Conservation (phyloP, 2,797 vertebrate species). For the Diplodus sargus region DNA sequence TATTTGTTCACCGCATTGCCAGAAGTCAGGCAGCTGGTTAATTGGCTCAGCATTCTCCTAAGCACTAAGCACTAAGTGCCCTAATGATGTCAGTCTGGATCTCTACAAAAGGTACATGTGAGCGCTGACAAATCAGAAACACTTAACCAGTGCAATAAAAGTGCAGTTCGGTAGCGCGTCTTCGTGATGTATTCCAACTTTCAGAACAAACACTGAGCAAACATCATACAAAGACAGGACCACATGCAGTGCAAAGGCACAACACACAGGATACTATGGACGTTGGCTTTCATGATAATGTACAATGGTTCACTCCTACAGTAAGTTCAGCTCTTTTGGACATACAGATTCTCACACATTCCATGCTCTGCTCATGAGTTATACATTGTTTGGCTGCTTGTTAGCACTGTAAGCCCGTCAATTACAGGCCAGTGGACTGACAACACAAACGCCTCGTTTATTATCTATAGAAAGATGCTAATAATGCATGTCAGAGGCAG, state of each 20-base stretch:
- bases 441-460: slow-evolving; percentile 48
- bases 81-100: slow-evolving; percentile 73
- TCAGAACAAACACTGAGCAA: slow-evolving; percentile 15
- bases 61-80: slow-evolving; percentile 55
- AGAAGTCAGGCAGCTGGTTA: slow-evolving; percentile 74
- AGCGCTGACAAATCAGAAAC: slow-evolving; percentile 56
- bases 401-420: slow-evolving; percentile 24
- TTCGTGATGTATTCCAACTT: slow-evolving; percentile 1
- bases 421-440: slow-evolving; percentile 28
- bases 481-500: slow-evolving; percentile 41
- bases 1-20: slow-evolving; percentile 74
- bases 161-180: neutral
- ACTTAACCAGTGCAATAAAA: slow-evolving; percentile 35
- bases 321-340: slow-evolving; percentile 9
- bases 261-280: neutral
- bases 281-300: neutral
- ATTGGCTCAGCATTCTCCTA: slow-evolving; percentile 76
- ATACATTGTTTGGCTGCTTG: slow-evolving; percentile 28
- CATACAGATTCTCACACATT: slow-evolving; percentile 19
- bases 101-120: slow-evolving; percentile 50
- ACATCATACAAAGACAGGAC: neutral
- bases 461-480: slow-evolving; percentile 42
- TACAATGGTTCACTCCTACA: neutral
- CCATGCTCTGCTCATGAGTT: slow-evolving; percentile 8
- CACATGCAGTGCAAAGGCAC: neutral